Evolutionary conservation across 2,113 vertebrate genomes (phyloP).

Genomic region (Miniopterus natalensis): DNA sequence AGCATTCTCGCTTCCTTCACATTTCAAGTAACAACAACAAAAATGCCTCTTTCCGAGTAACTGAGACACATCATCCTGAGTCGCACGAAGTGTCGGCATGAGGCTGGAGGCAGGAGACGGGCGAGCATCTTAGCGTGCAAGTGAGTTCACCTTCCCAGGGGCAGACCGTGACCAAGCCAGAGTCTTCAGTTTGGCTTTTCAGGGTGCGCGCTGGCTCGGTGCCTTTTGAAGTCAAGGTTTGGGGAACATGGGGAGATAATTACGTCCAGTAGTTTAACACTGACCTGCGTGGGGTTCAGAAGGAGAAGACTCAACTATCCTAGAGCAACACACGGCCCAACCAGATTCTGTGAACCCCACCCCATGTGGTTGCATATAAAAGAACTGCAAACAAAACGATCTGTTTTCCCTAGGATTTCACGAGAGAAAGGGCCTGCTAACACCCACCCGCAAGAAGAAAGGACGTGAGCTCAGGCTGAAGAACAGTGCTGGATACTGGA

Average conservation of each 20-base stretch:
- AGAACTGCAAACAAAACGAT: not conserved
- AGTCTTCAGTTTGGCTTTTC: not conserved
- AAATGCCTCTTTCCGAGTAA: not conserved
- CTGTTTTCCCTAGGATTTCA: not conserved
- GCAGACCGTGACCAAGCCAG: not conserved
- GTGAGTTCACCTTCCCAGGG: not conserved
- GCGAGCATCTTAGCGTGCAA: not conserved
- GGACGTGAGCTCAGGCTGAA: not conserved
- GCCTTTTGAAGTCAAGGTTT: not conserved
- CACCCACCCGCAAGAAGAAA: not conserved
- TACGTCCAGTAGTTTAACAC: not conserved
- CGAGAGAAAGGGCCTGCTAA: not conserved
- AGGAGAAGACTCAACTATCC: not conserved
- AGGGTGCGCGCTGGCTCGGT: not conserved
- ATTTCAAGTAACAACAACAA: not conserved
- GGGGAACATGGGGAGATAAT: not conserved
- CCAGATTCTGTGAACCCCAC: too few relatives aligned
- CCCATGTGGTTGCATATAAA: not conserved
- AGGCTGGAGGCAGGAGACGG: not conserved
- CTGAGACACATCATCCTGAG: not conserved
- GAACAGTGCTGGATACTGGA: not conserved
- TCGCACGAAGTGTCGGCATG: not conserved
- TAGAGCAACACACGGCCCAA: not conserved
- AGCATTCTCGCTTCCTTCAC: conserved; percentile 57
- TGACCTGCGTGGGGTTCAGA: not conserved